These are phyloP conservation scores for Bimastos eiseni DNA, from an alignment of 2,888 invertebrate genomes.

Conservation along the genomic window DNA sequence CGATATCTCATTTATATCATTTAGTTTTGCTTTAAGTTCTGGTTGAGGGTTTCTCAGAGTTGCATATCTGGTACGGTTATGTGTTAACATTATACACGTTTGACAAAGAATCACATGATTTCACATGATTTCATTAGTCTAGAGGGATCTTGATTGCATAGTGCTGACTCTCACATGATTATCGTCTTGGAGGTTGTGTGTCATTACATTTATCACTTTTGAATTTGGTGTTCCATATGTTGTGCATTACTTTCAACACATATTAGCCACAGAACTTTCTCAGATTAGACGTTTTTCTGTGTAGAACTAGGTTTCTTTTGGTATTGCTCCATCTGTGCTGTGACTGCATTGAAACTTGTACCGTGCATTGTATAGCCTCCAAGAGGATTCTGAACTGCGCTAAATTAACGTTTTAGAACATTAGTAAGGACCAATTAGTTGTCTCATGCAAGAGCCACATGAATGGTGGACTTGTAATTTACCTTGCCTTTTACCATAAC, in stretches of 20 bases:
- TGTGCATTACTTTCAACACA: background rate
- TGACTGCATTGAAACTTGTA: background rate
- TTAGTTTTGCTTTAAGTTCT: background rate
- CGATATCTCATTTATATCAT: background rate
- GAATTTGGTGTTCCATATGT: background rate
- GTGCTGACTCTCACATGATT: background rate
- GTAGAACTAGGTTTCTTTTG: background rate
- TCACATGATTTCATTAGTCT: background rate
- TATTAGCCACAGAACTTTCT: too few relatives aligned
- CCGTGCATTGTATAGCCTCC: background rate
- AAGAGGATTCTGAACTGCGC: background rate
- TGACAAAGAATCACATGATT: constrained; percentile 6
- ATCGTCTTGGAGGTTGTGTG: background rate
- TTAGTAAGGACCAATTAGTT: too few relatives aligned
- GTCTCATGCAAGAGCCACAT: background rate
- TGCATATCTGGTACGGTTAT: background rate
- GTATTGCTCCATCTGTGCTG: background rate
- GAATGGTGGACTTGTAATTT: background rate
- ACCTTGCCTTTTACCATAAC: background rate
- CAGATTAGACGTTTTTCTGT: background rate
- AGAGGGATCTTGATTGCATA: background rate
- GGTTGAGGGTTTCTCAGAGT: background rate
- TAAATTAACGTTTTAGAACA: background rate
- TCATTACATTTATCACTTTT: background rate
- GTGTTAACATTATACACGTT: background rate